Evolutionary conservation across 2,888 invertebrate species (phyloP).

Genomic region (Parasteatoda lunata): DNA sequence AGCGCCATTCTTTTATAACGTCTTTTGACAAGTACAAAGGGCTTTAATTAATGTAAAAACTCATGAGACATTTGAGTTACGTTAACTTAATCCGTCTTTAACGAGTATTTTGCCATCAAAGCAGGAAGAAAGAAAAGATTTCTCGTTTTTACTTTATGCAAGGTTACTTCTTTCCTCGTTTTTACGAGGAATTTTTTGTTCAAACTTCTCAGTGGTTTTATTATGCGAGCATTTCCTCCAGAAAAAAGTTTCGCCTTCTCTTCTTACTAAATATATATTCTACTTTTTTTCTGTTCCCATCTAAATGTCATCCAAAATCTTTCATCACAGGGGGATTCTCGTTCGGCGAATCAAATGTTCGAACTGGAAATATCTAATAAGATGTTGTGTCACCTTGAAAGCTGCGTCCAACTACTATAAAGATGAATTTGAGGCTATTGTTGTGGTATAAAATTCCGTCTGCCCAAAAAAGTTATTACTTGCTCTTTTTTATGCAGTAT

Average conservation of each 20-base stretch:
- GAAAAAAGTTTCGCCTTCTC: background rate
- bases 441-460: constrained; percentile 3
- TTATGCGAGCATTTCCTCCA: background rate
- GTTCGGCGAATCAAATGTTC: background rate
- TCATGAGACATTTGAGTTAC: too few species aligned
- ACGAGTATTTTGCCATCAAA: too few species aligned
- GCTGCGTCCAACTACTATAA: background rate
- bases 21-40: too few species aligned
- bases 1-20: too few species aligned
- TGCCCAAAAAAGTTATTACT: background rate
- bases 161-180: too few species aligned
- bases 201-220: background rate
- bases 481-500: background rate
- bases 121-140: too few species aligned
- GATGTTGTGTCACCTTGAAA: background rate
- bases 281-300: background rate
- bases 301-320: constrained; percentile 1
- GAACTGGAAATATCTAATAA: constrained; percentile 3
- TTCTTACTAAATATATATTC: background rate
- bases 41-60: too few species aligned
- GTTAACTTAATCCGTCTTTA: too few species aligned
- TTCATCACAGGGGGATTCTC: background rate
- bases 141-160: too few species aligned
- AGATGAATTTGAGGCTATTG: constrained; percentile 2
- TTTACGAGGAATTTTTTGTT: background rate